Conservation (phyloP, 2,113 vertebrate genomes). For the Melanocharis versteri region DNA sequence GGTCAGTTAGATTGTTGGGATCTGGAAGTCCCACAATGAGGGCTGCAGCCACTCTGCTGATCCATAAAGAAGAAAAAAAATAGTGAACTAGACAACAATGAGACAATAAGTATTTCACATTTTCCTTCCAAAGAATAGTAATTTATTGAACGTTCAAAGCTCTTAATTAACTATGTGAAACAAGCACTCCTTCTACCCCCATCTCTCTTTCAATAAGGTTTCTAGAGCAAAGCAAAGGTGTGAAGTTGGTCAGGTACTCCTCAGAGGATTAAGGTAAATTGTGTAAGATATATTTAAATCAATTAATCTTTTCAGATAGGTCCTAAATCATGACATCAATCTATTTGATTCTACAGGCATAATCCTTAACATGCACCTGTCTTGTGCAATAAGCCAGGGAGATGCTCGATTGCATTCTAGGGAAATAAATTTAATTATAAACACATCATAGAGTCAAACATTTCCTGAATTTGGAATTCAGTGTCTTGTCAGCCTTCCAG, state of each 20-base stretch:
- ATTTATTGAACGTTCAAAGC: neutral
- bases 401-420: neutral
- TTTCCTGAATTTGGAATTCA: conserved; percentile 57
- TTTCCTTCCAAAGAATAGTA: neutral
- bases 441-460: conserved; percentile 38
- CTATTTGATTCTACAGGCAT: neutral
- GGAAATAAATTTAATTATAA: conserved; percentile 66
- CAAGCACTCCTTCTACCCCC: neutral
- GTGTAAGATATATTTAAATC: neutral
- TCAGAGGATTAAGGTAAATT: neutral
- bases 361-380: neutral
- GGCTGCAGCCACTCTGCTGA: neutral
- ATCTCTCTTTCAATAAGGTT: neutral
- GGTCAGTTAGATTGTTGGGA: neutral
- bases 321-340: conserved; percentile 14
- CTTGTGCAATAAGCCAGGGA: neutral
- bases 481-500: conserved; percentile 31
- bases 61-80: neutral
- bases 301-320: conserved; percentile 12
- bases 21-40: neutral
- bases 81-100: neutral
- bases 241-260: neutral
- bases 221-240: neutral
- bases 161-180: neutral
- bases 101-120: neutral